These are phyloP conservation scores for Cirrhinus molitorella DNA, from an alignment of 2,797 vertebrate genomes.

Conservation along the genomic window DNA sequence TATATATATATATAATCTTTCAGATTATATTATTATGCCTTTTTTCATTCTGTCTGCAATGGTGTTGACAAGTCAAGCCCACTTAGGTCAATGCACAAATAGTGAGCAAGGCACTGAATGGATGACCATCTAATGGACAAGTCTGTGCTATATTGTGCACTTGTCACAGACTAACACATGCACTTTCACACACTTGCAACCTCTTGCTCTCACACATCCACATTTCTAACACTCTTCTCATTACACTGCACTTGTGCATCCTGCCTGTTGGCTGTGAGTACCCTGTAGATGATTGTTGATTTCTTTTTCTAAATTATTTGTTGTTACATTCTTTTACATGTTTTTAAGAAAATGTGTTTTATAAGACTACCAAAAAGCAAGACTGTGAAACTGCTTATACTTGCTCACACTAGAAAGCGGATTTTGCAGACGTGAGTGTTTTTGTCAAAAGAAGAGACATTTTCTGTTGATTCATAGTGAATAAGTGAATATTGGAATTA, in stretches of 20 bases:
- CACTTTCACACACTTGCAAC: conserved; percentile 50
- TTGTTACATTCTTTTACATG: neutral
- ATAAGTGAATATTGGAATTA: neutral
- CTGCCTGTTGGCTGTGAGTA: conserved; percentile 69
- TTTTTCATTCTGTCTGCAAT: conserved; percentile 73
- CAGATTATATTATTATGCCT: no score
- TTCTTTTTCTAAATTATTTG: neutral
- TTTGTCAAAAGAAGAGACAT: neutral
- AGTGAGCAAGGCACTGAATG: conserved; percentile 68
- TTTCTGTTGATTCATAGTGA: neutral
- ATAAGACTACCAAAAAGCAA: neutral
- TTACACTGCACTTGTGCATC: neutral
- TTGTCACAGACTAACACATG: conserved; percentile 55
- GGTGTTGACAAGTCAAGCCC: conserved; percentile 79
- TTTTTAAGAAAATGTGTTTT: neutral
- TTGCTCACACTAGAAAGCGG: neutral
- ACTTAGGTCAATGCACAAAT: conserved; percentile 81
- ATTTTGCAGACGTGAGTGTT: neutral
- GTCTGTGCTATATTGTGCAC: conserved; percentile 54
- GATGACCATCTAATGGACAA: conserved; percentile 50
- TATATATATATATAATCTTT: no score
- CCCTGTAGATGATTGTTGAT: neutral
- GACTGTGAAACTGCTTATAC: neutral
- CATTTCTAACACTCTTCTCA: conserved; percentile 58
- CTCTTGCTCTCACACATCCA: conserved; percentile 58